A percentile compares a stretch with the other conserved stretches of the same genome.
phyloP scores from a whole-genome alignment of 2,797 vertebrate genomes.

The Eurystomus glaucurus region DNA sequence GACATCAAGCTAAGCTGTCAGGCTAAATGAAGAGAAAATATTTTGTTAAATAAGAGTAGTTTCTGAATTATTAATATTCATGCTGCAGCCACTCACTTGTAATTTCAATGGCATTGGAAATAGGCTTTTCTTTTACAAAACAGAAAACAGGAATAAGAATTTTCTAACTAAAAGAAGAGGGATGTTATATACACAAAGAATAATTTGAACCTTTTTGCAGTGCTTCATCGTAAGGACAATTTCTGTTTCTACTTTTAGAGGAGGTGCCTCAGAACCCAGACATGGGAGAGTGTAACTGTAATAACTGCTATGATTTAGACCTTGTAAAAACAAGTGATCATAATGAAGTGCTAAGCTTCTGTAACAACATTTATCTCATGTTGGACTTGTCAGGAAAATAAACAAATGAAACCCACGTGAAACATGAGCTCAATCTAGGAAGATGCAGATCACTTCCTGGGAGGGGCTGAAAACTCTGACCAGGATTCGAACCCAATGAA shows the following conservation, averaged over 20 bases:
- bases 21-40: neutral
- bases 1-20: conserved; percentile 6
- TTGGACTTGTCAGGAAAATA: neutral
- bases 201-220: neutral
- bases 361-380: neutral
- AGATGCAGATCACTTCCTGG: neutral
- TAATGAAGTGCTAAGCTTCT: neutral
- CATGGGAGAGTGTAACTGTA: neutral
- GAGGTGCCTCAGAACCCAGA: neutral
- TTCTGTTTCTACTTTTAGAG: neutral
- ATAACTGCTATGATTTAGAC: neutral
- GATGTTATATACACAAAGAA: neutral
- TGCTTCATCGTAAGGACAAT: neutral
- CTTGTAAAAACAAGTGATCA: neutral
- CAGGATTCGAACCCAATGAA: neutral
- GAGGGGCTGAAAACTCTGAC: neutral
- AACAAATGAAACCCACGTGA: neutral
- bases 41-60: conserved; percentile 16
- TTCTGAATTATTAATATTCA: conserved; percentile 51
- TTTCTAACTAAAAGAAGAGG: neutral
- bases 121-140: neutral
- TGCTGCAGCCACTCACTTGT: neutral
- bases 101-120: neutral
- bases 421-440: neutral
- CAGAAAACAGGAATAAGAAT: neutral